Base-by-base conservation (phyloP, 2,888 invertebrate genomes). In the Metopia argyrocephala region DNA sequence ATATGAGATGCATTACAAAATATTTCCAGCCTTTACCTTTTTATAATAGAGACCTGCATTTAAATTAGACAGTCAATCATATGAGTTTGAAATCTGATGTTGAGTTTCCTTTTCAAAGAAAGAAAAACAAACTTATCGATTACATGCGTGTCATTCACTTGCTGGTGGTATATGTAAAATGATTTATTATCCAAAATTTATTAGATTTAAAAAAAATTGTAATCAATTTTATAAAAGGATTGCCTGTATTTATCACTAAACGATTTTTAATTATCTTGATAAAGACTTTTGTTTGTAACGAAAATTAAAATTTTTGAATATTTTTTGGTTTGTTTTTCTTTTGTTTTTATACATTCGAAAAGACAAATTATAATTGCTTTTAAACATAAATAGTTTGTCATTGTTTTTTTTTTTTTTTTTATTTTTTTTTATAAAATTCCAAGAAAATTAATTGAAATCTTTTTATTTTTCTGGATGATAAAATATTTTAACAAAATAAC, bases 251-350 rank as follows among this genome's bases (percentile, higher is more conserved):
- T 59, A 61, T 48, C 46, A 69, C 74, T 81, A 81, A 81, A 78
- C 78, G 78, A 4, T 74, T 81, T 81, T 75, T 81, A 81, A 81
- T 81, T 81, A 81, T 78, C 81, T 81, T 75, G 81, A 81, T 81
- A 70, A 70, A 45, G 73, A 65, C 38, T 12, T 15, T 12, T 38
- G 9, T 38, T 38, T 31, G 20, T n/a, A 27, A n/a, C n/a, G n/a
- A n/a, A n/a, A n/a, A n/a, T n/a, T n/a, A n/a, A n/a, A n/a, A n/a
- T n/a, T n/a, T n/a, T n/a, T n/a, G n/a, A n/a, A n/a, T n/a, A n/a
- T n/a, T n/a, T n/a, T n/a, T n/a, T n/a, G n/a, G n/a, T n/a, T n/a
- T n/a, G n/a, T n/a, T n/a, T n/a, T n/a, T n/a, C n/a, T n/a, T n/a
- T n/a, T n/a, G n/a, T n/a, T n/a, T n/a, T n/a, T 12, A 31, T 57